Percentiles rank a stretch among this genome's conserved stretches.
These are phyloP conservation scores for Oophaga sylvatica DNA, from an alignment of 2,797 vertebrate genomes.

Conservation along the genomic window DNA sequence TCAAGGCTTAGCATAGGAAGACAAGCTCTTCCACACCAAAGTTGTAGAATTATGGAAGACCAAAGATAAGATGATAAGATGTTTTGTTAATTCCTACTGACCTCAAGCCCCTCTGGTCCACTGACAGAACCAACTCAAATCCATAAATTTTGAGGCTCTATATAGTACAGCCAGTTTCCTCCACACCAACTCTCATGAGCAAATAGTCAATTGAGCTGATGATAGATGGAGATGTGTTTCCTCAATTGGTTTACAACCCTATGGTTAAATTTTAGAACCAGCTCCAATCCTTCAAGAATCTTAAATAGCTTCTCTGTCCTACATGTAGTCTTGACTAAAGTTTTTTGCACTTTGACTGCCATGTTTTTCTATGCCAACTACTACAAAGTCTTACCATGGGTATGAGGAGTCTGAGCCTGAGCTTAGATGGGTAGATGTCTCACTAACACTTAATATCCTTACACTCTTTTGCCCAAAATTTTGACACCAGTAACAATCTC, in stretches of 20 bases:
- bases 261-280: too few species aligned
- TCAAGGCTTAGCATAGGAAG: neutral
- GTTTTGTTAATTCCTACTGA: too few species aligned
- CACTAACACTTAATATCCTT: neutral
- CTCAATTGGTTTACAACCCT: neutral
- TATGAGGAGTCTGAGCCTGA: neutral
- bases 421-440: neutral
- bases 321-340: too few species aligned
- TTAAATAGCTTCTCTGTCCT: too few species aligned
- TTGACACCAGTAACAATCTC: neutral
- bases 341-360: too few species aligned
- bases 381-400: too few species aligned
- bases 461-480: neutral
- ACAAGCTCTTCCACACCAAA: too few species aligned
- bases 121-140: neutral
- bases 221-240: neutral
- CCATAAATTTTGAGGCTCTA: neutral
- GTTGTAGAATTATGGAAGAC: too few species aligned
- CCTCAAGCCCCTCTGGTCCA: too few species aligned
- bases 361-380: too few species aligned
- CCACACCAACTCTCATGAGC: neutral
- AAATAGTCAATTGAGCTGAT: neutral
- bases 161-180: neutral
- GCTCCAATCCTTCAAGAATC: too few species aligned
- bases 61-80: too few species aligned